phyloP scores from a whole-genome alignment of 2,888 invertebrate genomes.

The Notocelia uddmanniana region DNA sequence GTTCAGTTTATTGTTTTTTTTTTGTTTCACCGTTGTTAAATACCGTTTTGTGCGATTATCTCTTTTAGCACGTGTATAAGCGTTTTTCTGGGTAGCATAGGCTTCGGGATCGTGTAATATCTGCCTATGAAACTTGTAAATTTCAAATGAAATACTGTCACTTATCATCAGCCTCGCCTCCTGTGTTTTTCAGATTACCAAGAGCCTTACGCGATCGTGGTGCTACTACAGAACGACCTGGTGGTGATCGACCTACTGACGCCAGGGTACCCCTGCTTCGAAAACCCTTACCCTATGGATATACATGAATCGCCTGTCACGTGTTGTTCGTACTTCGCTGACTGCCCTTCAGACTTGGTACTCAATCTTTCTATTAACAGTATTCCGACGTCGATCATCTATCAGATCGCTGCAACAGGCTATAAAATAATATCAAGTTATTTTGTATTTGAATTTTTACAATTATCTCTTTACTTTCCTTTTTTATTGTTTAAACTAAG shows the following conservation, averaged over 20 bases:
- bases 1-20: no score
- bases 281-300: constrained; percentile 99
- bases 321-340: constrained; percentile 98
- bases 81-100: background rate
- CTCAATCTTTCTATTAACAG: constrained; percentile 16
- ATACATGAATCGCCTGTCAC: constrained; percentile 99
- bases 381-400: no score
- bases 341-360: constrained; percentile 98
- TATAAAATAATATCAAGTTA: no score
- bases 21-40: no score
- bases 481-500: no score
- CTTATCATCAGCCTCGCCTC: background rate
- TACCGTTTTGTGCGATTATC: no score
- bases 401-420: no score
- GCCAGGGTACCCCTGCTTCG: constrained; percentile 98
- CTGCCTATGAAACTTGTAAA: no score
- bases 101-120: background rate
- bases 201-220: constrained; percentile 99
- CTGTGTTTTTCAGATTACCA: constrained; percentile 91
- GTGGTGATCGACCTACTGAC: constrained; percentile 98
- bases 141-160: no score
- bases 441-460: no score
- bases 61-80: background rate
- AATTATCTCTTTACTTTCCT: no score
- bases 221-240: constrained; percentile 98